Base-by-base conservation (phyloP, 2,888 invertebrate genomes). In the Caenorhabditis virilis region DNA sequence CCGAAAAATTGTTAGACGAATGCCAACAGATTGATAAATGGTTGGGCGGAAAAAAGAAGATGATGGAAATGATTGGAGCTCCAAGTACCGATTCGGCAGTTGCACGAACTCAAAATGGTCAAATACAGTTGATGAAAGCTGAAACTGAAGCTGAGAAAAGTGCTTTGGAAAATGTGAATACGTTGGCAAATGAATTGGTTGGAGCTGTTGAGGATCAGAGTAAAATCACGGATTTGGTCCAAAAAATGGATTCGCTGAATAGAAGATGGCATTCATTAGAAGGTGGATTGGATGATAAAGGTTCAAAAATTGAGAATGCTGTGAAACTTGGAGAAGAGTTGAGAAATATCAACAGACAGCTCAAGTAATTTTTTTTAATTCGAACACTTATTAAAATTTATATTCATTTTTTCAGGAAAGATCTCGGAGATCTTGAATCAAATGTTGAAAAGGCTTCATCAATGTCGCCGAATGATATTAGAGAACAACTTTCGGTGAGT, bases 51-150 rank as follows among this genome's bases (percentile, higher is more conserved):
- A 97, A 97, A 85, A 94, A 95, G 80, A 90, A 92, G 77, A 95
- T 97, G 94, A 87, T 97, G 85, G 89, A 91, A 0, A 95, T 94
- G 0, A 87, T 97, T 0, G 95, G 95, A 18, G 95, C 95, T 0
- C 93, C 97, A 79, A 93, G 94, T 0, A 91, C 93, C 0, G 95
- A 97, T 85, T 92, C 94, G 0, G 88, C 93, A 53, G 91, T 95
- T 0, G 69, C 61, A 1, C 58, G 63, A 33, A 30, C 52, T 1
- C 70, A 72, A 45, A 49, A 45, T 11, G 66, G 57, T 47, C 75
- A 75, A 52, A 46, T 75, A 23, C 55, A 64, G 38, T n/a, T 63
- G 0, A 87, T 97, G 46, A 89, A 94, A 63, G 95, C 95, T 84
- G 95, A 97, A 86, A 91, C 95, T 88, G 88, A 92, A 61, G 89